These are phyloP conservation scores for Echeneis naucrates DNA, from an alignment of 2,797 vertebrate species.

Conservation along the genomic window DNA sequence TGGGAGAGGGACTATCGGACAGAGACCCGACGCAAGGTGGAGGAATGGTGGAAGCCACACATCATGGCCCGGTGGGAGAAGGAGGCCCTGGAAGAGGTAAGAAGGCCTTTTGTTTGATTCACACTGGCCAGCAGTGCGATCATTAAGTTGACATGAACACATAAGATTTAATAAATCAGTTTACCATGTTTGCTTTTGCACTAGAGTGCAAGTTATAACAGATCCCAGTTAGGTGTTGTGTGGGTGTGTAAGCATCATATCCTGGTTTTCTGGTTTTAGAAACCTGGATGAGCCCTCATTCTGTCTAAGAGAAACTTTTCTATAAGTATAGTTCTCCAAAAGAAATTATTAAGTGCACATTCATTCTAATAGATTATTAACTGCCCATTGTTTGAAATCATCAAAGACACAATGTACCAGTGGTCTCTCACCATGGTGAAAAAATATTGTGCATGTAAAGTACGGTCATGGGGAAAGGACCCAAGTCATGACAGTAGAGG, in stretches of 20 bases:
- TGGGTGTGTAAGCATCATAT: not conserved
- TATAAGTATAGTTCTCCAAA: not conserved
- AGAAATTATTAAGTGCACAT: not conserved
- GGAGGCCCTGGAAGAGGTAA: conserved; percentile 84
- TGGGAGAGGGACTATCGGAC: conserved; percentile 90
- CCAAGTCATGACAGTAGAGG: too few relatives aligned
- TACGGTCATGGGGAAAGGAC: too few relatives aligned
- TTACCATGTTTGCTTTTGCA: not conserved
- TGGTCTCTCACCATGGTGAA: not conserved
- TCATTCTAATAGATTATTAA: not conserved
- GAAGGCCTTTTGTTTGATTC: conserved; percentile 26
- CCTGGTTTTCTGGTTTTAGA: not conserved
- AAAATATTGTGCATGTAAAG: too few relatives aligned
- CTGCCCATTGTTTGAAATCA: not conserved
- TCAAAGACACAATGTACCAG: not conserved
- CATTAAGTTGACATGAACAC: not conserved
- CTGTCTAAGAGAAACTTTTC: not conserved
- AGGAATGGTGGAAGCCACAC: conserved; percentile 91
- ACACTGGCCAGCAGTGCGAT: too few relatives aligned
- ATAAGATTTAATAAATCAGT: not conserved
- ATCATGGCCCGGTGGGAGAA: conserved; percentile 86
- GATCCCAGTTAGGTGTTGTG: not conserved
- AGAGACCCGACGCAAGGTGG: conserved; percentile 89
- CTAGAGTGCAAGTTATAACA: not conserved
- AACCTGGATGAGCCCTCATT: not conserved